These are phyloP conservation scores for Manis javanica DNA, from an alignment of 2,797 vertebrate genomes.

Conservation along the genomic window DNA sequence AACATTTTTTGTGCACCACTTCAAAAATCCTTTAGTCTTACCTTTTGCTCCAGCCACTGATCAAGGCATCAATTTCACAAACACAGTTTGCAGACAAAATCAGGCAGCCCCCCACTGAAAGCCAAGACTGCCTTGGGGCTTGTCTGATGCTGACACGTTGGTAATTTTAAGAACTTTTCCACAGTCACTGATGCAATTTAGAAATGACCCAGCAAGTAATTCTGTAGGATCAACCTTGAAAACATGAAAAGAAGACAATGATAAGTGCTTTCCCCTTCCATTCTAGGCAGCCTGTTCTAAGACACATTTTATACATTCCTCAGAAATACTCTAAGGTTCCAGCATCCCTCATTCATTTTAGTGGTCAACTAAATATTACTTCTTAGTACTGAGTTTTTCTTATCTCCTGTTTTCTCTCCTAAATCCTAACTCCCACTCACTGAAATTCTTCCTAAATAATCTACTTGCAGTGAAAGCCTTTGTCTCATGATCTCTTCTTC, in stretches of 20 bases:
- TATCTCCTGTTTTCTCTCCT: neutral
- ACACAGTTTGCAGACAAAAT: neutral
- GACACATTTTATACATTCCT: neutral
- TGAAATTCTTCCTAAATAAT: neutral
- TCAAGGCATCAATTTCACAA: neutral
- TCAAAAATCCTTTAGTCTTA: neutral
- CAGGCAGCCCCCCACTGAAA: neutral
- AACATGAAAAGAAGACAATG: neutral
- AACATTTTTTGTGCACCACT: neutral
- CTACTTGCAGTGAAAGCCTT: neutral
- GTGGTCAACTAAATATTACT: neutral
- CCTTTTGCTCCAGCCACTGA: neutral
- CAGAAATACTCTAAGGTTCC: neutral
- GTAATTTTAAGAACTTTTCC: neutral
- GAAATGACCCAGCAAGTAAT: neutral
- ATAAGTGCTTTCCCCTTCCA: neutral
- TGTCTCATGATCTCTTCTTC: neutral
- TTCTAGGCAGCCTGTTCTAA: neutral
- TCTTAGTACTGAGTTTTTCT: neutral
- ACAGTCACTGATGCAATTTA: neutral
- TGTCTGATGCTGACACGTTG: neutral
- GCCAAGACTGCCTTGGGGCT: too few species aligned
- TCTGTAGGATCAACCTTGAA: neutral
- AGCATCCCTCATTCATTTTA: neutral
- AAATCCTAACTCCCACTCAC: neutral